Percentiles rank a stretch among this genome's conserved stretches.
Evolutionary conservation across 2,888 invertebrate species (phyloP).

Genomic region (Cancer borealis): DNA sequence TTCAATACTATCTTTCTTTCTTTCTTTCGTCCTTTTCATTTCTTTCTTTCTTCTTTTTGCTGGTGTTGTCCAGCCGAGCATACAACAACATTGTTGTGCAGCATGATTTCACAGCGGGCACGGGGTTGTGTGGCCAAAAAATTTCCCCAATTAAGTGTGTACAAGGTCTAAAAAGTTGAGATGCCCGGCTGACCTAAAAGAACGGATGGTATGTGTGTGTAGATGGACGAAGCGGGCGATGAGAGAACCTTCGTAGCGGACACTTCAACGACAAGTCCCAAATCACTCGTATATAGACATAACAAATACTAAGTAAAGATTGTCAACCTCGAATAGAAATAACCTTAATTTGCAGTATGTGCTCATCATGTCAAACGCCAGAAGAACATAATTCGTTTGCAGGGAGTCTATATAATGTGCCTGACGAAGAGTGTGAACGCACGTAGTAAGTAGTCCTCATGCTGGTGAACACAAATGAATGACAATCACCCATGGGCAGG

Average conservation of each 20-base stretch:
- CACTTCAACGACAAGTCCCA: background rate
- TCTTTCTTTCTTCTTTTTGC: background rate
- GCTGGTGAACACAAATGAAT: background rate
- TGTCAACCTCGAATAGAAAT: background rate
- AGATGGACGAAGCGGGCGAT: background rate
- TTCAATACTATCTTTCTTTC: background rate
- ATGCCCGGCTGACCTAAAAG: background rate
- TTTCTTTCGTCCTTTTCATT: background rate
- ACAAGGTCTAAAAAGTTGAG: conserved; percentile 6
- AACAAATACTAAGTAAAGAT: background rate
- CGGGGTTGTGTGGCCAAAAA: background rate
- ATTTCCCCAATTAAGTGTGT: background rate
- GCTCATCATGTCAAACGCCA: background rate
- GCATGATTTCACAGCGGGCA: background rate
- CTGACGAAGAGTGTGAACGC: background rate
- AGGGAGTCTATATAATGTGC: background rate
- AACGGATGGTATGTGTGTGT: background rate
- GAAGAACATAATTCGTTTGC: background rate
- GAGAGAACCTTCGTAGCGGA: background rate
- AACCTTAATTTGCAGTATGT: background rate
- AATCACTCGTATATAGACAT: background rate
- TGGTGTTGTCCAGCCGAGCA: background rate
- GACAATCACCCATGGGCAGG: background rate
- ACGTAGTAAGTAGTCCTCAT: background rate
- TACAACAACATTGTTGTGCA: background rate